Base-by-base conservation (phyloP, 1,140 invertebrate species). In the Bicyclus anynana region DNA sequence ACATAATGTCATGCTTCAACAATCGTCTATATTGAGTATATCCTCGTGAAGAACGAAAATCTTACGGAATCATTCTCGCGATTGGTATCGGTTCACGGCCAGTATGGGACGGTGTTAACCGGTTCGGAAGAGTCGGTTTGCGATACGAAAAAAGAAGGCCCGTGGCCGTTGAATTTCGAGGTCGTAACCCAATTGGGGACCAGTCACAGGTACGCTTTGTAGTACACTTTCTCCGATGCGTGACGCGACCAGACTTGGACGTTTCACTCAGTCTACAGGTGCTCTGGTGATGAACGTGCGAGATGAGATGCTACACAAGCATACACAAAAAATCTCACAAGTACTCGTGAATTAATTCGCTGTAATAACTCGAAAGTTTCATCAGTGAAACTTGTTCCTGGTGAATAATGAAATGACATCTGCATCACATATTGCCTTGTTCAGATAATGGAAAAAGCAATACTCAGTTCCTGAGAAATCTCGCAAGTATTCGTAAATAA, bases 191-290 rank as follows among this genome's bases (percentile, higher is more conserved):
- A 86, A 86, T 77, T 86, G 80, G 71, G 62, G 75, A 77, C 72
- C 77, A 75, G 74, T 75, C 76, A 70, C 77, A 72, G 72, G 77
- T 79, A 75, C 67, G 64, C 57, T 72, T 82, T 74, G 70, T 80
- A 70, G 77, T 86, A 83, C 80, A 87, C 84, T 87, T 87, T 87
- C 84, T 79, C 84, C 80, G 57, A 59, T 78, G 75, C 73, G 78
- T 83, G 80, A 83, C 82, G 80, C 71, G 71, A 63, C 65, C 75
- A 62, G 67, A 54, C 70, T 73, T 66, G 50, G 54, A 65, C 76
- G 63, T 83, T 82, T 83, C 82, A 78, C 82, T 68, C 55, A 67
- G 58, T 65, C 57, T 55, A 59, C 78, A 81, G 74, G 74, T 80
- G 79, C 49, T 48, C 35, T 17, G 40, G 21, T 40, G 59, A 51